Percentiles rank a stretch among this genome's conserved stretches.
These are phyloP conservation scores for Drosophila miranda DNA, from an alignment of 1,140 invertebrate genomes.

Conservation along the genomic window DNA sequence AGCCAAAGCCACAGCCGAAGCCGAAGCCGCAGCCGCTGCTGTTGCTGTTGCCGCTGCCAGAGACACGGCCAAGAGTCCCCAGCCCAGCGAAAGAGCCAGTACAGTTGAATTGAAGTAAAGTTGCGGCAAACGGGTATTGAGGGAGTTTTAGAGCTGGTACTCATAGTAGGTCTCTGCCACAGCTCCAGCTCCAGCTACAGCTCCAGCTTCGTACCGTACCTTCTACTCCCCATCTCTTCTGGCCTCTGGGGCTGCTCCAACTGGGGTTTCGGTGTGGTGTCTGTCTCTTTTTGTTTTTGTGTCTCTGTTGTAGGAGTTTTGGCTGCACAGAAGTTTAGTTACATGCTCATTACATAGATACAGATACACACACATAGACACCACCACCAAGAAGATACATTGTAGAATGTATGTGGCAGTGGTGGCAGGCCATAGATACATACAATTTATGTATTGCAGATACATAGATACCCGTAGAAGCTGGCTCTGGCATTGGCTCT, in stretches of 20 bases:
- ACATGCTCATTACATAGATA: conserved; percentile 79
- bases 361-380: conserved; percentile 20
- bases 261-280: conserved; percentile 9
- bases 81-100: conserved; percentile 47
- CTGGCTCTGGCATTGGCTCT: conserved; percentile 3
- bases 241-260: conserved; percentile 3
- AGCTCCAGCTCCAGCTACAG: conserved; percentile 4
- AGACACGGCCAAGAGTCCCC: conserved; percentile 14
- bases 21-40: conserved; percentile 8
- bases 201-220: conserved; percentile 4
- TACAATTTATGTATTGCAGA: conserved; percentile 68
- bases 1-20: conserved; percentile 11
- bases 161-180: not conserved
- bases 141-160: conserved; percentile 56
- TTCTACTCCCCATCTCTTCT: not conserved
- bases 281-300: conserved; percentile 47
- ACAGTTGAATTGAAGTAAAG: conserved; percentile 77
- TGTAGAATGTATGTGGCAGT: conserved; percentile 49
- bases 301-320: conserved; percentile 77
- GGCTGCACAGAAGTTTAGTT: conserved; percentile 79
- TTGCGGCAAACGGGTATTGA: conserved; percentile 74
- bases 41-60: not conserved
- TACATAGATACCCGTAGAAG: conserved; percentile 61
- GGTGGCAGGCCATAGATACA: conserved; percentile 49
- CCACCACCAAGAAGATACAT: conserved; percentile 44